Base-by-base conservation (phyloP, 2,797 vertebrate genomes). In the Lycodopsis pacificus region DNA sequence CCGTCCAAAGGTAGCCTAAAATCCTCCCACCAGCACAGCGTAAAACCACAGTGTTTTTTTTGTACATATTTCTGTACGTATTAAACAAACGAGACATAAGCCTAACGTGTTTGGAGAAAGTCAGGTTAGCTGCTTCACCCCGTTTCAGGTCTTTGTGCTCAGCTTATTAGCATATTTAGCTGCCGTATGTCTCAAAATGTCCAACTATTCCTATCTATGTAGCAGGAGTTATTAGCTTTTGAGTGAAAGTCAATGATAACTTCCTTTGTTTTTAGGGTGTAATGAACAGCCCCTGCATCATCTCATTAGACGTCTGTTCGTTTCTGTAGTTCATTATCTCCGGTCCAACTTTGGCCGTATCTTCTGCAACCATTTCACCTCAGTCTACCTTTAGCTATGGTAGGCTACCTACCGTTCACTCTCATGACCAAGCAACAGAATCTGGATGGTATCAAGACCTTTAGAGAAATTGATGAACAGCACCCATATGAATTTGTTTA, bases 211-310 rank as follows among this genome's bases (percentile, higher is more conserved):
- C 2, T 42, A 27, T 20, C 12, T 34, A 48, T n/a, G 20, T 12
- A 44, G 13, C 12, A 22, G 14, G 0, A 51, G 6, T 65, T 22
- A 70, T 20, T 53, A 32, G 12, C 4, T 46, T 66, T 25, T 20
- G 25, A 49, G 34, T 22, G 5, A 25, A 42, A 44, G 17, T 32
- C 40, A 68, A 3, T 40, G 36, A 68, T n/a, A 30, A 25, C 42
- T 68, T 59, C 22, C 22, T 74, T 59, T 53, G 3, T 10, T 70
- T 70, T 76, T 44, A 65, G 6, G 40, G 34, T 80, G 51, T 19
- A 48, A 59, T 27, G 10, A 73, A 22, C 0, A 0, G 40, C 7
- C 5, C n/a, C 19, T 13, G 4, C 20, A 2, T 22, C 49, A 53
- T 53, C 49, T 53, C 13, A 53, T 53, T 53, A 53, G 20, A 53